Conservation (phyloP, 2,797 vertebrate genomes). For the Neostethus bicornis region DNA sequence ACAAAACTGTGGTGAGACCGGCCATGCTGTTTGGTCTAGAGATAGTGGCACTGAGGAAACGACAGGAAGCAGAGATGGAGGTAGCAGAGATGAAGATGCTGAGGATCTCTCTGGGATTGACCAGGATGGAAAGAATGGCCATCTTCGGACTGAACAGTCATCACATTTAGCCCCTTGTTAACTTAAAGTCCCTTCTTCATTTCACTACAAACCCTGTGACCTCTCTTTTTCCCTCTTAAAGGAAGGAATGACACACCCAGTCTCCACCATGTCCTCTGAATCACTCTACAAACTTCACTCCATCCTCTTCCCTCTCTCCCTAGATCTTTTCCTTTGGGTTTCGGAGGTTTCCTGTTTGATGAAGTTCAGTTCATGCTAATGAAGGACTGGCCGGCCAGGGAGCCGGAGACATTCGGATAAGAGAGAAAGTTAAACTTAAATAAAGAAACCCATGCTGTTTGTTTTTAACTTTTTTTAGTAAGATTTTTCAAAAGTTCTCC, state of each 20-base stretch:
- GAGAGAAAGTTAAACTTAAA: constrained; percentile 25
- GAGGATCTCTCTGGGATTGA: too few species aligned
- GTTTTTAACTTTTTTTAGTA: not conserved
- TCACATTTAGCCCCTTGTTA: constrained; percentile 35
- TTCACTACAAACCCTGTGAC: constrained; percentile 16
- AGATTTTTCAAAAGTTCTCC: constrained; percentile 30
- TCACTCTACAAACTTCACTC: constrained; percentile 20
- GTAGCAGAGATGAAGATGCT: too few species aligned
- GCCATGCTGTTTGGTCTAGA: too few species aligned
- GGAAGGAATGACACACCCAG: constrained; percentile 55
- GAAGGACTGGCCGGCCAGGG: constrained; percentile 38
- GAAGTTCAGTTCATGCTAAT: constrained; percentile 42
- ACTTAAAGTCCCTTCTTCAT: constrained; percentile 38
- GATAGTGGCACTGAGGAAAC: too few species aligned
- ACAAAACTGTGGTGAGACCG: too few species aligned
- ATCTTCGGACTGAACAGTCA: constrained; percentile 14
- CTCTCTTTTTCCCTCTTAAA: constrained; percentile 41
- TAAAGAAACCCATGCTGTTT: constrained; percentile 4
- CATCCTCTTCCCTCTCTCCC: constrained; percentile 13
- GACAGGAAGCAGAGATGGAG: too few species aligned
- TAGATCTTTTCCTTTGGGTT: constrained; percentile 30
- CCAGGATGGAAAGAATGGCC: too few species aligned
- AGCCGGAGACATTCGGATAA: constrained; percentile 10
- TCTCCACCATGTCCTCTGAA: constrained; percentile 39
- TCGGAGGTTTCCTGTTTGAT: constrained; percentile 31